Evolutionary conservation across 1,140 invertebrate genomes (phyloP).

Genomic region (Archivesica marissinica): DNA sequence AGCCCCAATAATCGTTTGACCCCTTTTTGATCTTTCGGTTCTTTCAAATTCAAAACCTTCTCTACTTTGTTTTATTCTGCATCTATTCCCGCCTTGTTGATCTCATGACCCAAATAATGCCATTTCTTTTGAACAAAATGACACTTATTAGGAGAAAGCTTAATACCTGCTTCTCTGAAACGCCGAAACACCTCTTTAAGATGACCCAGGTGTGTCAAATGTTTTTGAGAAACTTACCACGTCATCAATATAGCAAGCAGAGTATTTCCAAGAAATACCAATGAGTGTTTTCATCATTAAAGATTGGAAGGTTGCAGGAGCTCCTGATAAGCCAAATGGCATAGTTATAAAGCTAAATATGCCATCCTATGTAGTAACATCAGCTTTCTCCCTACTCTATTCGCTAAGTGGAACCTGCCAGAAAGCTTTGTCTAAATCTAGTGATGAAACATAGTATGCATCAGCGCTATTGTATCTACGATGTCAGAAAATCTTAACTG

Average conservation of each 20-base stretch:
- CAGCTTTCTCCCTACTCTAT: background rate
- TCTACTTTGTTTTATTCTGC: slow-evolving; percentile 59
- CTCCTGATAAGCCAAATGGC: slow-evolving; percentile 80
- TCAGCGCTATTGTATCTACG: slow-evolving; percentile 46
- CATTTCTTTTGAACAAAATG: slow-evolving; percentile 74
- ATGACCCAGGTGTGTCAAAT: slow-evolving; percentile 82
- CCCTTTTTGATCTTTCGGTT: slow-evolving; percentile 71
- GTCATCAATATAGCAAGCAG: slow-evolving; percentile 57
- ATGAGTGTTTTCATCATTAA: slow-evolving; percentile 81
- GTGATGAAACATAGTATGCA: slow-evolving; percentile 34
- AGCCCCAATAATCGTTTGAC: slow-evolving; percentile 84
- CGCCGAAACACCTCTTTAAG: slow-evolving; percentile 79
- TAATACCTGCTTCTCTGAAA: slow-evolving; percentile 80
- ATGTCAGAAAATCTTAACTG: slow-evolving; percentile 23
- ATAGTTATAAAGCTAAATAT: slow-evolving; percentile 63
- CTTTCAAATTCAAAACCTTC: slow-evolving; percentile 7
- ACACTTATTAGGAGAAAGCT: slow-evolving; percentile 83
- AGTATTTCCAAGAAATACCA: slow-evolving; percentile 31
- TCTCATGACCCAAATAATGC: slow-evolving; percentile 49
- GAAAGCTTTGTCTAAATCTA: slow-evolving; percentile 48
- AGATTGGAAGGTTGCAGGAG: slow-evolving; percentile 84
- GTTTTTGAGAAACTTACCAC: slow-evolving; percentile 70
- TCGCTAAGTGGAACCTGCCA: slow-evolving; percentile 51
- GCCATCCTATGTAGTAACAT: slow-evolving; percentile 6
- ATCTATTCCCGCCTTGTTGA: slow-evolving; percentile 12